A percentile compares a stretch with the other conserved stretches of the same genome.
Evolutionary conservation across 1,140 invertebrate species (phyloP).

Genomic region (Scaptomyza pallida): DNA sequence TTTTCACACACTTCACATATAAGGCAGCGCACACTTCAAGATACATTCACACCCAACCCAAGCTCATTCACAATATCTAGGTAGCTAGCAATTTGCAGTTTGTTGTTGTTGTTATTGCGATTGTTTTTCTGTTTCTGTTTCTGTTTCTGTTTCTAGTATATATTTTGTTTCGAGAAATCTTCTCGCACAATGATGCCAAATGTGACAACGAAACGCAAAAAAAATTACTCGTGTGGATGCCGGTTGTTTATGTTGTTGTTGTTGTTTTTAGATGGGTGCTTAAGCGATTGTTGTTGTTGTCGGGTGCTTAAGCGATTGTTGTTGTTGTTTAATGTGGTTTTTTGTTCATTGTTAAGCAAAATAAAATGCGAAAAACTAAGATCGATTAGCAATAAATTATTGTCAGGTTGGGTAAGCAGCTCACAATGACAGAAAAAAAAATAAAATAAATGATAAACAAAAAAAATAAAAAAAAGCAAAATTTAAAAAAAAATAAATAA

Average conservation of each 20-base stretch:
- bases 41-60: conserved; percentile 64
- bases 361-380: neutral
- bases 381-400: too few species aligned
- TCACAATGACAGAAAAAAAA: too few species aligned
- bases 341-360: conserved; percentile 4
- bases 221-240: conserved; percentile 2
- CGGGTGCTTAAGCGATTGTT: too few species aligned
- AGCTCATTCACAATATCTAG: conserved; percentile 31
- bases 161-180: conserved; percentile 23
- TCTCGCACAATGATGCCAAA: conserved; percentile 30
- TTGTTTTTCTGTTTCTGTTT: conserved; percentile 17
- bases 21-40: conserved; percentile 58
- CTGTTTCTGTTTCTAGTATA: conserved; percentile 34
- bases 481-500: too few species aligned
- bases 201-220: conserved; percentile 30
- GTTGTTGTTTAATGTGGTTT: too few species aligned
- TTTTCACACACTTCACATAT: conserved; percentile 66
- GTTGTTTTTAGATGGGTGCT: neutral
- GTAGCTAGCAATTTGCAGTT: neutral
- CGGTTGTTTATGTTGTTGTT: conserved; percentile 18
- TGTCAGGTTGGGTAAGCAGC: too few species aligned
- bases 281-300: too few species aligned
- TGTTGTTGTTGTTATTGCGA: too few species aligned
- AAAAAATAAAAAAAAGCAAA: too few species aligned
- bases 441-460: too few species aligned